These are phyloP conservation scores for Heterodera carotae DNA, from an alignment of 1,140 invertebrate species.

Conservation along the genomic window DNA sequence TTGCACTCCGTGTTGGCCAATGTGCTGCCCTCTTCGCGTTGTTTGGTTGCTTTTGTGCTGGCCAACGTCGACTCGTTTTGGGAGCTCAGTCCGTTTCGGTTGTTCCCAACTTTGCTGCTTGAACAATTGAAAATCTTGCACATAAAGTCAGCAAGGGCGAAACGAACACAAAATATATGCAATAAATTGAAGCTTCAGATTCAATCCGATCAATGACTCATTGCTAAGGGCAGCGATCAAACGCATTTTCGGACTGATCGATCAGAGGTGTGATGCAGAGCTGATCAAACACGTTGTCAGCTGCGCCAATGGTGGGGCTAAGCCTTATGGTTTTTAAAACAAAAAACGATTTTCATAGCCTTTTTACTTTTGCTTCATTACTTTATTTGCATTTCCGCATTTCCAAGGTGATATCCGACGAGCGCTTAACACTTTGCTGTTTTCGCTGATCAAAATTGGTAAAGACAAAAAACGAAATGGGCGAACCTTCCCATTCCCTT, in stretches of 20 bases:
- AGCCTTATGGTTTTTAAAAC: too few species aligned
- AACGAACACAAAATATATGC: too few species aligned
- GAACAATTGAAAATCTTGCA: conserved; percentile 21
- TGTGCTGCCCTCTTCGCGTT: conserved; percentile 20
- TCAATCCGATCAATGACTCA: conserved; percentile 12
- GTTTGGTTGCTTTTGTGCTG: conserved; percentile 43
- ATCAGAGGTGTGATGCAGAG: background rate
- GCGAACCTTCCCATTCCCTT: too few species aligned
- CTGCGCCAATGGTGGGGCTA: background rate
- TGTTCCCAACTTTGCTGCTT: conserved; percentile 23
- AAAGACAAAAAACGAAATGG: conserved; percentile 13
- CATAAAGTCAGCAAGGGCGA: conserved; percentile 4
- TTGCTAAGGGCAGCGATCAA: conserved; percentile 13
- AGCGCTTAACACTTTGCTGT: conserved; percentile 37
- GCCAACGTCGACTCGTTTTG: conserved; percentile 41
- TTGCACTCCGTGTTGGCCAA: conserved; percentile 17
- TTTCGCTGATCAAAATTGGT: background rate
- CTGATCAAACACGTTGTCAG: conserved; percentile 15
- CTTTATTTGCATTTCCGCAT: conserved; percentile 23
- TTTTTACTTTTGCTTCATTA: background rate
- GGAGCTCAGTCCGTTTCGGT: conserved; percentile 40
- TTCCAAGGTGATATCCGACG: conserved; percentile 43
- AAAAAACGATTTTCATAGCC: too few species aligned
- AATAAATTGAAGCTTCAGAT: background rate
- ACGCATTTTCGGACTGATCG: background rate